These are phyloP conservation scores for Mastacembelus armatus DNA, from an alignment of 2,797 vertebrate species.

Conservation along the genomic window DNA sequence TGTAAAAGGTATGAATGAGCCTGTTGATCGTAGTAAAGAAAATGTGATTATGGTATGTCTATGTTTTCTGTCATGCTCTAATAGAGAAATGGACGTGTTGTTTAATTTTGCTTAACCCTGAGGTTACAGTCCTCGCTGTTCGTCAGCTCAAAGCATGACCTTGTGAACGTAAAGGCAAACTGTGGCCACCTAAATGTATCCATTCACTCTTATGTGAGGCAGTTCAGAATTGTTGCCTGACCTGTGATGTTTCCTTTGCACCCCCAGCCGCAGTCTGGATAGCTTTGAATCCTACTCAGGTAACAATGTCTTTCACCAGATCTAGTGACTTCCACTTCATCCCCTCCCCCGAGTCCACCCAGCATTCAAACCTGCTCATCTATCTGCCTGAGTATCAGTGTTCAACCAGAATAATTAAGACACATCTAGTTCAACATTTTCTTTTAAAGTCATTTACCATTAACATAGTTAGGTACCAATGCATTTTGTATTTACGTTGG, in stretches of 20 bases:
- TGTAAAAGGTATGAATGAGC: not conserved
- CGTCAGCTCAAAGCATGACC: not conserved
- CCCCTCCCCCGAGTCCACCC: constrained; percentile 35
- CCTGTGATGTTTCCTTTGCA: constrained; percentile 79
- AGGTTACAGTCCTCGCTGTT: not conserved
- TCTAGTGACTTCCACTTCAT: constrained; percentile 61
- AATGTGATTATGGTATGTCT: not conserved
- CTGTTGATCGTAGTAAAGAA: not conserved
- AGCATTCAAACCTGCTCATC: constrained; percentile 63
- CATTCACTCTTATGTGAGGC: not conserved
- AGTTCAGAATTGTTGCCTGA: constrained; percentile 58
- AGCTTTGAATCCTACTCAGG: constrained; percentile 89
- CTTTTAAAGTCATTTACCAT: constrained; percentile 32
- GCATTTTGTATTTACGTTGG: constrained; percentile 1
- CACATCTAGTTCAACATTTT: constrained; percentile 33
- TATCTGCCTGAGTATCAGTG: constrained; percentile 57
- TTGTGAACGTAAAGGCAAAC: not conserved
- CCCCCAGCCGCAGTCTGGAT: constrained; percentile 87
- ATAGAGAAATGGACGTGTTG: not conserved
- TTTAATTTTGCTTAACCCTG: not conserved
- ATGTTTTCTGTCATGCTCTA: not conserved
- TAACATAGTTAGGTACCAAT: constrained; percentile 48
- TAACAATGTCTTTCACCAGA: constrained; percentile 73
- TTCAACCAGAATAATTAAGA: constrained; percentile 27
- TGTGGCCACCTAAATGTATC: not conserved